Evolutionary conservation across 2,888 invertebrate species (phyloP).

Genomic region (Cerastoderma edule): DNA sequence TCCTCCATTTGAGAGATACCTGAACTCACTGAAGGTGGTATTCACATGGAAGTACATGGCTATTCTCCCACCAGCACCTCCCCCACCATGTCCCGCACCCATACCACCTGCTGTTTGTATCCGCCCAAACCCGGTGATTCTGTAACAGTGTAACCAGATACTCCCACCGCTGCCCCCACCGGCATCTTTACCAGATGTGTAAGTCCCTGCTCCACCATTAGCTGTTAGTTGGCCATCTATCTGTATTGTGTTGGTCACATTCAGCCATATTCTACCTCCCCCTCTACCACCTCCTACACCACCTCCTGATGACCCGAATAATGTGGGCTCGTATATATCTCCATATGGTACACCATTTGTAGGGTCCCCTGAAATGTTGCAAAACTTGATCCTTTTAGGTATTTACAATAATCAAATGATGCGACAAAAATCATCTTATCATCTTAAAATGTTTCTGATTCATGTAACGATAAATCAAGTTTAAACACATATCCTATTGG

Average conservation of each 20-base stretch:
- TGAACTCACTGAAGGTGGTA: slow-evolving; percentile 73
- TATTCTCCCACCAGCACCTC: slow-evolving; percentile 74
- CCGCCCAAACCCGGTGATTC: slow-evolving; percentile 67
- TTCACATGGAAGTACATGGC: slow-evolving; percentile 72
- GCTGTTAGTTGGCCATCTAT: slow-evolving; percentile 72
- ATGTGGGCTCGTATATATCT: slow-evolving; percentile 71
- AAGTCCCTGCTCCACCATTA: slow-evolving; percentile 62
- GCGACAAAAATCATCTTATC: too few species aligned
- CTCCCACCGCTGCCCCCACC: slow-evolving; percentile 77
- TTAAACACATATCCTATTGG: too few species aligned
- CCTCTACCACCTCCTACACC: slow-evolving; percentile 70
- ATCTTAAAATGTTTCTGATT: too few species aligned
- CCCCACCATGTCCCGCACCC: slow-evolving; percentile 63
- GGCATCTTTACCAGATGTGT: slow-evolving; percentile 40
- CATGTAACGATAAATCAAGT: too few species aligned
- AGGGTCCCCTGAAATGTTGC: slow-evolving; percentile 46
- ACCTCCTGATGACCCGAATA: slow-evolving; percentile 74
- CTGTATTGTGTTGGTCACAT: slow-evolving; percentile 71
- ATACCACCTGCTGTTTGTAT: slow-evolving; percentile 64
- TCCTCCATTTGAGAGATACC: slow-evolving; percentile 72
- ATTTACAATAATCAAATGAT: too few species aligned
- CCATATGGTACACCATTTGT: slow-evolving; percentile 67
- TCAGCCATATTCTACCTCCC: slow-evolving; percentile 75
- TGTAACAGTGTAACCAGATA: slow-evolving; percentile 69
- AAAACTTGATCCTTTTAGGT: too few species aligned